phyloP scores from a whole-genome alignment of 1,140 invertebrate species.

The Scaptomyza graminum region DNA sequence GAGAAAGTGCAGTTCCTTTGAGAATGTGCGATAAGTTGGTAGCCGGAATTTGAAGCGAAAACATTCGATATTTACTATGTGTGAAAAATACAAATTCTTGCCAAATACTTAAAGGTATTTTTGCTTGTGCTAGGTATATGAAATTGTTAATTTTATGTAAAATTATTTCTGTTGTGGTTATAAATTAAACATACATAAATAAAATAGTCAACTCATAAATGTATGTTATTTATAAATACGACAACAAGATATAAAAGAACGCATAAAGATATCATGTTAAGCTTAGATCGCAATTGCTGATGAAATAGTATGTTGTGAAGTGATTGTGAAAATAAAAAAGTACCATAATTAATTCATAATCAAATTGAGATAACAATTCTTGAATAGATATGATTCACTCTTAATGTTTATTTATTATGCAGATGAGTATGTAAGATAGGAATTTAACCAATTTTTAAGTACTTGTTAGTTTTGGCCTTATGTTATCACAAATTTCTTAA shows the following conservation, averaged over 20 bases:
- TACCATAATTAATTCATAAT: slow-evolving; percentile 32
- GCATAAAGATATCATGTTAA: background rate
- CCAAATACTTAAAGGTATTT: background rate
- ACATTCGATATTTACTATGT: background rate
- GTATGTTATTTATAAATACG: too few relatives aligned
- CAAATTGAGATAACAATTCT: slow-evolving; percentile 16
- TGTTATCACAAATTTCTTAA: background rate
- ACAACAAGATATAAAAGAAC: too few relatives aligned
- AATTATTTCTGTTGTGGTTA: too few relatives aligned
- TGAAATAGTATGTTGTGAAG: slow-evolving; percentile 32
- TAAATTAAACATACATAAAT: background rate
- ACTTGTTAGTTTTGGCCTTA: background rate
- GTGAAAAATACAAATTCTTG: background rate
- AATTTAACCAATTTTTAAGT: background rate
- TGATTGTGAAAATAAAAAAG: slow-evolving; percentile 19
- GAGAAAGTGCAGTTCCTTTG: slow-evolving; percentile 36
- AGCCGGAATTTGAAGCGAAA: background rate
- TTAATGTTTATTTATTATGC: background rate
- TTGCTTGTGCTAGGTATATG: too few relatives aligned
- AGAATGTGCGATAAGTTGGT: slow-evolving; percentile 11
- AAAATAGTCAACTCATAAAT: too few relatives aligned
- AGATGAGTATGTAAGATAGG: slow-evolving; percentile 6
- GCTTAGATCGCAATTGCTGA: slow-evolving; percentile 16
- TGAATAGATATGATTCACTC: slow-evolving; percentile 5
- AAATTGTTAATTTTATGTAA: too few relatives aligned